Base-by-base conservation (phyloP, 2,113 vertebrate species). In the Malurus cyaneus region DNA sequence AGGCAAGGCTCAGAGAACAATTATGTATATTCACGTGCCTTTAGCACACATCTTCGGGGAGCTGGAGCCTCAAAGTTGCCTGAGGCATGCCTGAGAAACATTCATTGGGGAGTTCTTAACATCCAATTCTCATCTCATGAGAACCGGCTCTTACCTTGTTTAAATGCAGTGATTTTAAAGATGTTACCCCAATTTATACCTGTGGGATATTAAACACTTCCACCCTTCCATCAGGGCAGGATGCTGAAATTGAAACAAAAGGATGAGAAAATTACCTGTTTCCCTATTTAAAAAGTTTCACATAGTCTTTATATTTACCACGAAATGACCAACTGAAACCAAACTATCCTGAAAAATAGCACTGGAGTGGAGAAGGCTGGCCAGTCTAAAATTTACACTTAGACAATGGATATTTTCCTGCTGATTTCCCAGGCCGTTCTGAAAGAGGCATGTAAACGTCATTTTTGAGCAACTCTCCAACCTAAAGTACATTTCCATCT, bases 11-110 rank as follows among this genome's bases (percentile, higher is more conserved):
- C 66, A 71, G 72, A 86, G 65, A 81, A 86, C 42, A 88, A 72
- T 92, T 95, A 93, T 8, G 26, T 44, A 91, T 62, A 85, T 92
- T 93, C 88, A 93, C 18, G 8, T 95, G 86, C 70, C 83, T 95
- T 94, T 84, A 92, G 84, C 71, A 95, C 77, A 64, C 3, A 4
- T 74, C 88, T 86, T 84, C 39, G 57, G 93, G 92, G 86, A 96
- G 62, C 62, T 81, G 44, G 62, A 92, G 81, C 65, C 79, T 94
- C 85, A 20, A 86, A 71, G 54, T 59, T 94, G 94, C 94, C 90
- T 18, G 36, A 92, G 90, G 94, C 92, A 59, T 49, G 86, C 80
- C 90, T 76, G 56, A 93, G 50, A 93, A 87, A 70, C 6, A 6
- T 86, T 80, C 93, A 88, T 39, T 73, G 64, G 72, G 61, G 91